These are phyloP conservation scores for Potamilus streckersoni DNA, from an alignment of 1,140 invertebrate genomes.

Conservation along the genomic window DNA sequence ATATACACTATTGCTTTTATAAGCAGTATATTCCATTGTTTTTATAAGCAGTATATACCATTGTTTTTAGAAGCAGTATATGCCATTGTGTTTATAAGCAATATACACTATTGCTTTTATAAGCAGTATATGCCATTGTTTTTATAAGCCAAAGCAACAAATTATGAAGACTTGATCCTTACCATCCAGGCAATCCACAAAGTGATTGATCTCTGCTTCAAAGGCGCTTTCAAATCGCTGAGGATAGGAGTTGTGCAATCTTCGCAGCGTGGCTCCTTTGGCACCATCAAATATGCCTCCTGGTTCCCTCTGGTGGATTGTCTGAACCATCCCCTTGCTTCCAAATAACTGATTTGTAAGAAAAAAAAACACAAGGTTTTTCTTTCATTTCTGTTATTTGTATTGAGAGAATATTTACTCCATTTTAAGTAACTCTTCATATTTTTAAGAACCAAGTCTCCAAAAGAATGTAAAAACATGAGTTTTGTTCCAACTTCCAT, in stretches of 20 bases:
- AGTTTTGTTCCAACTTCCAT: too few relatives aligned
- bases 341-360: slow-evolving; percentile 37
- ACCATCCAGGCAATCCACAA: slow-evolving; percentile 44
- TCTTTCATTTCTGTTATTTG: background rate
- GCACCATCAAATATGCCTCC: slow-evolving; percentile 18
- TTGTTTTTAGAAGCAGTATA: too few relatives aligned
- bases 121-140: too few relatives aligned
- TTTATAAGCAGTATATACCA: too few relatives aligned
- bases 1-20: too few relatives aligned
- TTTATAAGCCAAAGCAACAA: background rate
- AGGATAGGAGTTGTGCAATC: slow-evolving; percentile 34
- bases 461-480: too few relatives aligned
- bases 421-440: too few relatives aligned
- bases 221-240: slow-evolving; percentile 40
- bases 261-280: slow-evolving; percentile 7
- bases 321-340: slow-evolving; percentile 32
- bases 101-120: too few relatives aligned
- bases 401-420: background rate
- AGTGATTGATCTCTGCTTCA: slow-evolving; percentile 38
- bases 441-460: too few relatives aligned
- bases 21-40: too few relatives aligned
- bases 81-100: too few relatives aligned
- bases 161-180: background rate
- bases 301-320: slow-evolving; percentile 32
- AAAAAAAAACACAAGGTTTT: background rate